phyloP scores from a whole-genome alignment of 2,797 vertebrate genomes.

The Thamnophis elegans region DNA sequence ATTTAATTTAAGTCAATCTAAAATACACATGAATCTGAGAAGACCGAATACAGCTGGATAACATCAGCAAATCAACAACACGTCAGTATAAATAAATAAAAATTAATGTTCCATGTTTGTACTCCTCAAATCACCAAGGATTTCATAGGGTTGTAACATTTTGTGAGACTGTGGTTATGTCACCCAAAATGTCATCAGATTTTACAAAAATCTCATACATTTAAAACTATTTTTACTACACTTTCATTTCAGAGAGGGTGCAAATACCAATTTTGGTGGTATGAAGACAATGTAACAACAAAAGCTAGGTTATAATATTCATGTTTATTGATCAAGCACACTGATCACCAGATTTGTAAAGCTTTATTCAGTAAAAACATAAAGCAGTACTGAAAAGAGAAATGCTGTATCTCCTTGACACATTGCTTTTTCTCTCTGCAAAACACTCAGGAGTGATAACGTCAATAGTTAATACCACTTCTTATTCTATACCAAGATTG shows the following conservation, averaged over 20 bases:
- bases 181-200: not conserved
- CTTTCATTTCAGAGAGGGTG: not conserved
- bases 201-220: not conserved
- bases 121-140: not conserved
- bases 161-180: not conserved
- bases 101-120: not conserved
- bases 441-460: not conserved
- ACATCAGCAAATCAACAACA: too few species aligned
- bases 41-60: not conserved
- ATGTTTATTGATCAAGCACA: not conserved
- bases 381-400: not conserved
- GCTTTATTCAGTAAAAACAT: not conserved
- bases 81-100: not conserved
- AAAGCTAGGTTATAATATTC: not conserved
- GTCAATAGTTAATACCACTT: not conserved
- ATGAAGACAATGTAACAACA: not conserved
- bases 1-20: not conserved
- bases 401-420: conserved; percentile 10
- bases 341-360: not conserved
- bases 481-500: conserved; percentile 6
- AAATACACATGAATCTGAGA: not conserved
- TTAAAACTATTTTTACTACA: not conserved
- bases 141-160: not conserved
- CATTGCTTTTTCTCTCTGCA: not conserved
- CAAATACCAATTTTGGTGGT: not conserved